Evolutionary conservation across 2,888 invertebrate genomes (phyloP).

Genomic region (Hypsopygia costalis): DNA sequence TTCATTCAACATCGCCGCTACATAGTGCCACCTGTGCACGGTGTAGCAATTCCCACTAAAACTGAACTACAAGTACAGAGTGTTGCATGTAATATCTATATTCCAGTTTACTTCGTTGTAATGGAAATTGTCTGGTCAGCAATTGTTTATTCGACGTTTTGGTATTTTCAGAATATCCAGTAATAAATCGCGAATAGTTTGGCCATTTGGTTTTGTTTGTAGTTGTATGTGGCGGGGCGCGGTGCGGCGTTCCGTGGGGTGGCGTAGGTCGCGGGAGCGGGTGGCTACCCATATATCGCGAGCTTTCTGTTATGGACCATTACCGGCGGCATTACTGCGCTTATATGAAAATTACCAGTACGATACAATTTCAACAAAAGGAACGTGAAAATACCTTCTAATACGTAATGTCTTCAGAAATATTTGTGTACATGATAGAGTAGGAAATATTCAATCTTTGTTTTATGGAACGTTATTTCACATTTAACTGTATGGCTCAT

Average conservation of each 20-base stretch:
- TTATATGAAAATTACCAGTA: constrained; percentile 59
- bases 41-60: no score
- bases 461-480: constrained; percentile 1
- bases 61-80: no score
- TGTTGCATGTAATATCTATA: no score
- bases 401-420: constrained; percentile 24
- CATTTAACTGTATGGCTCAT: no score
- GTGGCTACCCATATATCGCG: constrained; percentile 43
- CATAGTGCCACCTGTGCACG: not conserved
- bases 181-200: constrained; percentile 50
- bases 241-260: constrained; percentile 4
- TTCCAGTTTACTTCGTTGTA: not conserved
- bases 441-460: constrained; percentile 7
- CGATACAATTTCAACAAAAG: constrained; percentile 47
- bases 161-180: constrained; percentile 37
- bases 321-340: constrained; percentile 57
- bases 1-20: not conserved
- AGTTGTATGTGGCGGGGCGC: constrained; percentile 23
- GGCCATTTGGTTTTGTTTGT: constrained; percentile 47
- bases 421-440: constrained; percentile 14
- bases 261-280: constrained; percentile 13
- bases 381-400: constrained; percentile 33
- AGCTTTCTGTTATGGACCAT: constrained; percentile 65
- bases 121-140: constrained; percentile 21
- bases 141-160: constrained; percentile 35